Evolutionary conservation across 2,888 invertebrate genomes (phyloP), one percentile per base, ranked within the genome.

Genomic region (Pteria penguin): DNA sequence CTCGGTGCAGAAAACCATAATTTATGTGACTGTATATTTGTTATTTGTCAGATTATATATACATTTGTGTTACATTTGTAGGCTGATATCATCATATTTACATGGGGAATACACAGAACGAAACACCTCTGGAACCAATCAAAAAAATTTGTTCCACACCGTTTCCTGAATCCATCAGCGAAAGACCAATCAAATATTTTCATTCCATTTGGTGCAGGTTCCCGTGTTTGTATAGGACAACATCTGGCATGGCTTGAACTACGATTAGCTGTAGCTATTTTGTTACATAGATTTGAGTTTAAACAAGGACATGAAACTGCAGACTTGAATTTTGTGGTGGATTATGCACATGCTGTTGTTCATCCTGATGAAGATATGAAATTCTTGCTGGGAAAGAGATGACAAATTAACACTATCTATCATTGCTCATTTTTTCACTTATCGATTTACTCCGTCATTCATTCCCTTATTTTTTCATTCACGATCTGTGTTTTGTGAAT

Each of bases 301-400:
- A 52, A 65, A 14, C 75, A 73, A 36, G 70, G 78, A 8, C 57
- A 75, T 2, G 80, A 81, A 61, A 85, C 86, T 1, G 72, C 81
- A 2, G 76, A 74, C 18, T 71, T 86, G 8, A 74, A 76, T 57
- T 85, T 86, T 62, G 85, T 83, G 24, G 83, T 83, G 1, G 86
- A 86, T 75, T 86, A 84, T 84, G 82, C 82, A 4, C 86, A 86
- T 62, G 84, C 86, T 32, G 86, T 86, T 24, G 82, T 86, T 0
- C 86, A 85, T 45, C 83, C 85, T 5, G 84, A 86, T 33, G 78
- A 76, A 54, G 86, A 86, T 63, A 77, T 86, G 72, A 22, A 82
- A 8, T 78, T 85, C 18, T 71, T 60, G 4, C 54, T 75, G 31
- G 27, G 27, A 11, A 18, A 27, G 24, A 60, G 27, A 22, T 22